Base-by-base conservation (phyloP, 2,113 vertebrate species). In the Henicopernis longicauda region DNA sequence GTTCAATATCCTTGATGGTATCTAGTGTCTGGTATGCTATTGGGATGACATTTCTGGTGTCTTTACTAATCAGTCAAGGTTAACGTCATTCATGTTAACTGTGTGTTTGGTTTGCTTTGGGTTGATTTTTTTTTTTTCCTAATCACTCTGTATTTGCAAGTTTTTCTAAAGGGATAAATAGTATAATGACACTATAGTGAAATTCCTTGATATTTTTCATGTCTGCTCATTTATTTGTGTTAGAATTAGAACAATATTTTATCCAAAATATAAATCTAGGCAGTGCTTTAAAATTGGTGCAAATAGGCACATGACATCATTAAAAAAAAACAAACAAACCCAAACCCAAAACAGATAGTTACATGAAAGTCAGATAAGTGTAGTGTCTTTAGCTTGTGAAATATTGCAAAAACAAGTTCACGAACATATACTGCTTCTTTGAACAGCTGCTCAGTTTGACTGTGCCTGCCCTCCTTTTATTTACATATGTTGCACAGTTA, bases 1-100 rank as follows among this genome's bases (percentile, higher is more conserved):
- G 54, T 61, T 96, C 90, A 97, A 66, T 96, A 94, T 86, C 65
- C 80, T 96, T 81, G 74, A 96, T 95, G 34, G 71, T 90, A 89
- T 94, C 92, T 93, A 70, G 80, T 77, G 26, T 57, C 92, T 82
- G 40, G 26, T 93, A 92, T 79, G 81, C 88, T 82, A 89, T 13
- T 82, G 84, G 92, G 90, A 91, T 67, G 91, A 61, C 52, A 94
- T 89, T 90, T 93, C 82, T 73, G 22, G 47, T 94, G 59, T 95
- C 82, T 96, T 96, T 70, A 57, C 27, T 91, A 94, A 96, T 97
- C 65, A 86, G 36, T 76, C 57, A 79, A 77, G 36, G 70, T 96
- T 95, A 95, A 70, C 52, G 77, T 92, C 69, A 73, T 77, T 92
- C 18, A 57, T 67, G 27, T 42, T 85, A 90, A 78, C 42, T 62